Conservation (phyloP, 2,888 invertebrate genomes). For the Vanessa cardui region DNA sequence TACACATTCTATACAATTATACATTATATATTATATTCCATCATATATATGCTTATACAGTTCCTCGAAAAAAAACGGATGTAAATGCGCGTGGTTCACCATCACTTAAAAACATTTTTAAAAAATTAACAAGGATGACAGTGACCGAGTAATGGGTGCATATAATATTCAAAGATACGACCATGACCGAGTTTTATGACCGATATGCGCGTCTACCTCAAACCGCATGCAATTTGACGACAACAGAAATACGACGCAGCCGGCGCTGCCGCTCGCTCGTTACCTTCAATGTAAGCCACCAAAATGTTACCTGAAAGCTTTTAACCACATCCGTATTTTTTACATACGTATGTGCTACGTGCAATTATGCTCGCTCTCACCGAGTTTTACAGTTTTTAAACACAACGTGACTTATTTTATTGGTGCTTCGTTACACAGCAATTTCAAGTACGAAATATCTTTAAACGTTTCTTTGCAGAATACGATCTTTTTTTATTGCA, state of each 20-base stretch:
- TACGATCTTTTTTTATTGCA: background rate
- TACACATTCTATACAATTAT: too few species aligned
- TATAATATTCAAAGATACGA: conserved; percentile 7
- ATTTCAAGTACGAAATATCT: background rate
- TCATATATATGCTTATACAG: too few species aligned
- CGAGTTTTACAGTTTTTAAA: conserved; percentile 9
- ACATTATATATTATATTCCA: too few species aligned
- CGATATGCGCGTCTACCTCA: conserved; percentile 31
- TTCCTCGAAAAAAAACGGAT: too few species aligned
- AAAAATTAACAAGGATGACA: conserved; percentile 8
- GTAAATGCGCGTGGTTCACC: too few species aligned
- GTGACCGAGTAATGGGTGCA: conserved; percentile 1
- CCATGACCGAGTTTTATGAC: conserved; percentile 41
- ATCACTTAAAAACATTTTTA: background rate
- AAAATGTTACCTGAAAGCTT: conserved; percentile 31
- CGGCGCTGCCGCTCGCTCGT: conserved; percentile 19
- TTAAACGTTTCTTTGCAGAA: background rate
- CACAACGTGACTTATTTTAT: conserved; percentile 5
- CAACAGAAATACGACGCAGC: conserved; percentile 22
- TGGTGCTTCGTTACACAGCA: background rate
- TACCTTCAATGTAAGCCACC: conserved; percentile 13
- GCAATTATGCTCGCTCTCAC: conserved; percentile 13
- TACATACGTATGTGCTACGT: conserved; percentile 13
- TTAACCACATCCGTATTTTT: conserved; percentile 20
- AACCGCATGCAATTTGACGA: conserved; percentile 38